Conservation (phyloP, 2,888 invertebrate species). For the Diachrysia chrysitis region DNA sequence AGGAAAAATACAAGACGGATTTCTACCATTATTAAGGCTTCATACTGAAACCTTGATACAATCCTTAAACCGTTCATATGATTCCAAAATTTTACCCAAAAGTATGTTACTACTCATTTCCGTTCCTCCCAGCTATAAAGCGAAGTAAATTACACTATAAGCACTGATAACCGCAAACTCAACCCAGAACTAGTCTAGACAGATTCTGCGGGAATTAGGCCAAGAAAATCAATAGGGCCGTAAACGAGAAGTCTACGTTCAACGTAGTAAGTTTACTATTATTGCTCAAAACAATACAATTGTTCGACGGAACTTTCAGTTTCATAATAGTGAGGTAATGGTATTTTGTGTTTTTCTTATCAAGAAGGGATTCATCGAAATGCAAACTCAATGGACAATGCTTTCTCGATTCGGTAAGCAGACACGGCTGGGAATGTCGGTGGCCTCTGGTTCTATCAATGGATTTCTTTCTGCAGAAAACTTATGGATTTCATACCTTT, state of each 20-base stretch:
- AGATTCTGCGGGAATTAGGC: slow-evolving; percentile 65
- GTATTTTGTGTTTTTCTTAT: neutral
- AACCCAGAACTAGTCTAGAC: slow-evolving; percentile 63
- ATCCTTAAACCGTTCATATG: neutral
- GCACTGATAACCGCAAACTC: slow-evolving; percentile 29
- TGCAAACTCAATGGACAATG: neutral
- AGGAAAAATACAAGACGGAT: neutral
- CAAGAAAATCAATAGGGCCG: slow-evolving; percentile 71
- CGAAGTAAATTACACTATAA: slow-evolving; percentile 38
- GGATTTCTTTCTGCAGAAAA: no score
- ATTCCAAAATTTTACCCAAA: neutral
- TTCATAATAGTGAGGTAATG: slow-evolving; percentile 26
- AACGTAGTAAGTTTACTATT: slow-evolving; percentile 43
- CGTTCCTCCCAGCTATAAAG: slow-evolving; percentile 23
- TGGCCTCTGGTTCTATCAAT: neutral
- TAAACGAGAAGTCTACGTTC: slow-evolving; percentile 34
- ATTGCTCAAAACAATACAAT: slow-evolving; percentile 31
- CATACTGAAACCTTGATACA: neutral
- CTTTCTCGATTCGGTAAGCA: neutral
- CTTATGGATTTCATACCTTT: neutral
- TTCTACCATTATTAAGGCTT: neutral
- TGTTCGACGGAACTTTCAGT: slow-evolving; percentile 15
- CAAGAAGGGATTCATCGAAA: neutral
- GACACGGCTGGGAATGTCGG: neutral
- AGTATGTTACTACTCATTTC: slow-evolving; percentile 10